Evolutionary conservation across 2,113 vertebrate species (phyloP).

Genomic region (Perca schrenkii): DNA sequence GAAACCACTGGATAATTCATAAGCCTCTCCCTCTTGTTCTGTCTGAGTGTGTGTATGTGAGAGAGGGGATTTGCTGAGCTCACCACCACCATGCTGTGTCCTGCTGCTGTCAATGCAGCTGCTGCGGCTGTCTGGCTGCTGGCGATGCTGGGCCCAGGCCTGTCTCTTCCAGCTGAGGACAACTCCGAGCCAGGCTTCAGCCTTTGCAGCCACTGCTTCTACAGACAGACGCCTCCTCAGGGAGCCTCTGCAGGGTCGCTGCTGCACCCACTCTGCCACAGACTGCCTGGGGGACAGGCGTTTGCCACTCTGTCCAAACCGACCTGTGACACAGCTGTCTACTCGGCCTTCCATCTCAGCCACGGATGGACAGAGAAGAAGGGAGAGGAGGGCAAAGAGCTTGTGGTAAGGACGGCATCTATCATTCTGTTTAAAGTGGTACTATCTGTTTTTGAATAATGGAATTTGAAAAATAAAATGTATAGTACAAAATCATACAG

Average conservation of each 20-base stretch:
- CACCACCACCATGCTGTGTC: slow-evolving; percentile 71
- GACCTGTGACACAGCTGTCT: slow-evolving; percentile 75
- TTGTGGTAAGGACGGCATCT: slow-evolving; percentile 68
- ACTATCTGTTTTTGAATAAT: slow-evolving; percentile 4
- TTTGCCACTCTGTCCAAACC: slow-evolving; percentile 78
- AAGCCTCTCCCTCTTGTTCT: slow-evolving; percentile 68
- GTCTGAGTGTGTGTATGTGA: slow-evolving; percentile 26
- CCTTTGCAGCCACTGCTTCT: slow-evolving; percentile 79
- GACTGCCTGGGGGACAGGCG: slow-evolving; percentile 66
- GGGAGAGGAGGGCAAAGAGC: slow-evolving; percentile 51
- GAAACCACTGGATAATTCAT: slow-evolving; percentile 77
- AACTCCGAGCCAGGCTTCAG: slow-evolving; percentile 56
- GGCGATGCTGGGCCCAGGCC: slow-evolving; percentile 70
- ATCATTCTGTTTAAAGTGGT: slow-evolving; percentile 23
- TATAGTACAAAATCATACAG: not conserved
- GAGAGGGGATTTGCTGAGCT: slow-evolving; percentile 69
- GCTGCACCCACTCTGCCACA: slow-evolving; percentile 77
- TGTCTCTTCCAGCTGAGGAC: slow-evolving; percentile 70
- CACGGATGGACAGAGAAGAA: slow-evolving; percentile 56
- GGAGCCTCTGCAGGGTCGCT: slow-evolving; percentile 51
- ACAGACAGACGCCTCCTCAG: slow-evolving; percentile 75
- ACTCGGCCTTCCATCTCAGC: slow-evolving; percentile 76
- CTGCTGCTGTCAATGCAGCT: slow-evolving; percentile 76
- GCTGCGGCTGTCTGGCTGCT: slow-evolving; percentile 74
- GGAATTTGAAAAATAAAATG: not conserved